Evolutionary conservation across 2,888 invertebrate species (phyloP).

Genomic region (Drepana falcataria): DNA sequence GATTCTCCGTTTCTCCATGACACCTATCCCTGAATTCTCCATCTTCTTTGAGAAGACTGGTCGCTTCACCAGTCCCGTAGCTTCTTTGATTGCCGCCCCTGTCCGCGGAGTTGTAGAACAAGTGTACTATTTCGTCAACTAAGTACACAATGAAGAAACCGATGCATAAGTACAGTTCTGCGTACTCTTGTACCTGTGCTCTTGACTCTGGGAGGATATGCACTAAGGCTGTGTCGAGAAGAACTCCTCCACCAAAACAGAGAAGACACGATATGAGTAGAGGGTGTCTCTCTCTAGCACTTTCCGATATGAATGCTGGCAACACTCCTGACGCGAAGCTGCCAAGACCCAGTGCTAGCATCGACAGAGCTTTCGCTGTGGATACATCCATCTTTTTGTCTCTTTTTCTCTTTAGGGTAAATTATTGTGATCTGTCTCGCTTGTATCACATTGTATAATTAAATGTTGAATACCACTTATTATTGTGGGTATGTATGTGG

Average conservation of each 20-base stretch:
- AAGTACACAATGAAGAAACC: conserved; percentile 86
- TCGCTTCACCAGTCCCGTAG: conserved; percentile 47
- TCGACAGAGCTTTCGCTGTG: conserved; percentile 82
- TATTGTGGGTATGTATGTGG: not conserved
- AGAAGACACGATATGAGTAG: conserved; percentile 83
- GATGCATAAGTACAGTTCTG: conserved; percentile 82
- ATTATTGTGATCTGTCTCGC: not conserved
- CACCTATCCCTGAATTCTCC: conserved; percentile 50
- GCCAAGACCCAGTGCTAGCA: conserved; percentile 82
- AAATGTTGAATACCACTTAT: too few relatives aligned
- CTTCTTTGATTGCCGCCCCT: conserved; percentile 20
- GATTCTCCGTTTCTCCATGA: conserved; percentile 51
- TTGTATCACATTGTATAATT: not conserved
- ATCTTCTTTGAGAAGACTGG: conserved; percentile 42
- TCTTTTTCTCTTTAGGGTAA: not conserved
- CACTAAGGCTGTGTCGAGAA: conserved; percentile 85
- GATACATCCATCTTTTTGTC: conserved; percentile 60
- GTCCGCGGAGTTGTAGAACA: conserved; percentile 70
- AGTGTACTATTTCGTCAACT: conserved; percentile 85
- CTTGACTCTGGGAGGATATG: conserved; percentile 91
- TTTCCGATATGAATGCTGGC: conserved; percentile 81
- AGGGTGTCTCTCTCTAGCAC: conserved; percentile 78
- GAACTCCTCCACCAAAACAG: conserved; percentile 89
- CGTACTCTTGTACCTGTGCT: conserved; percentile 75
- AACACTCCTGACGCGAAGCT: conserved; percentile 84